phyloP scores from a whole-genome alignment of 2,888 invertebrate species.

The Philaethria dido region DNA sequence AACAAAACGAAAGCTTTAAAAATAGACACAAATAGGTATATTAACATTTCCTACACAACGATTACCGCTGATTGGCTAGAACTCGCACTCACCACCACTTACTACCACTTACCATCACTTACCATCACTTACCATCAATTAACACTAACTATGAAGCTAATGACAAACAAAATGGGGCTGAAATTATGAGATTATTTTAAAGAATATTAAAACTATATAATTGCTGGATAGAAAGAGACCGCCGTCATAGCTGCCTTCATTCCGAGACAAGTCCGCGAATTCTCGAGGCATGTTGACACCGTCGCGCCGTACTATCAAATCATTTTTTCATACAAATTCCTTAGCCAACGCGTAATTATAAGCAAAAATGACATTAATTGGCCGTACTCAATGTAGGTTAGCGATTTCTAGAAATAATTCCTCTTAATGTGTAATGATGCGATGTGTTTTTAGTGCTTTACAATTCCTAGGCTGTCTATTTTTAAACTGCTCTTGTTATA shows the following conservation, averaged over 20 bases:
- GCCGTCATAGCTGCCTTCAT: conserved; percentile 47
- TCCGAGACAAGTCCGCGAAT: conserved; percentile 48
- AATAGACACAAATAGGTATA: conserved; percentile 32
- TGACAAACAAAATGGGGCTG: conserved; percentile 46
- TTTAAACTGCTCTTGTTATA: conserved; percentile 19
- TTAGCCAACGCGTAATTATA: conserved; percentile 65
- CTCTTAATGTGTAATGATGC: conserved; percentile 42
- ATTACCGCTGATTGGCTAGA: conserved; percentile 42
- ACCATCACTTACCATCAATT: conserved; percentile 43
- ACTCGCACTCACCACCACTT: conserved; percentile 38
- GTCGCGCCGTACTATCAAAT: conserved; percentile 48
- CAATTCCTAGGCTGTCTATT: conserved; percentile 20
- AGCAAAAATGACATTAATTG: conserved; percentile 81
- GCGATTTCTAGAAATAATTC: conserved; percentile 71
- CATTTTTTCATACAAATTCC: conserved; percentile 59
- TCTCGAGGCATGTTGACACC: conserved; percentile 48
- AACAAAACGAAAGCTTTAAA: neutral
- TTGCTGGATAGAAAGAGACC: conserved; percentile 49
- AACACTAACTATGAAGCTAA: conserved; percentile 43
- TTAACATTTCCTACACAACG: conserved; percentile 37
- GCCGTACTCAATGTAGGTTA: conserved; percentile 70
- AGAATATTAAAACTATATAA: conserved; percentile 46
- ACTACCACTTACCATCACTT: conserved; percentile 39
- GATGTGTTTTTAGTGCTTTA: conserved; percentile 32
- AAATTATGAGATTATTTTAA: conserved; percentile 46